Conservation (phyloP, 2,113 vertebrate genomes). For the Pelvicachromis taeniatus region DNA sequence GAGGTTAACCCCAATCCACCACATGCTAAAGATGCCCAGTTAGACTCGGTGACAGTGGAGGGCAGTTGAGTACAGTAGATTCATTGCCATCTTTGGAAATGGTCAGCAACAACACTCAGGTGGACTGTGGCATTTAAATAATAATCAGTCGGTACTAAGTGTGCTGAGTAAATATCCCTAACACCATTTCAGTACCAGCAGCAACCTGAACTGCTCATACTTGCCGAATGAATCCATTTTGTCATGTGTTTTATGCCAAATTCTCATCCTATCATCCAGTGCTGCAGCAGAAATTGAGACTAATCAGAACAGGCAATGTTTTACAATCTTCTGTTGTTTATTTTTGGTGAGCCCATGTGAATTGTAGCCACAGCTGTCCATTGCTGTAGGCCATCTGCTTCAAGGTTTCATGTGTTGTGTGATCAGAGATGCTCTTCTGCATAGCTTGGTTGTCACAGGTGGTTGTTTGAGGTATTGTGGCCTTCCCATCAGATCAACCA, state of each 20-base stretch:
- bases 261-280: not conserved
- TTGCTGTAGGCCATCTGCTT: not conserved
- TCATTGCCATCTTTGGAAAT: not conserved
- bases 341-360: not conserved
- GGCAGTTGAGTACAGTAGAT: not conserved
- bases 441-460: not conserved
- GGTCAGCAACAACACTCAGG: not conserved
- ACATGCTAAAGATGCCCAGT: not conserved
- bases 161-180: not conserved
- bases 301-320: not conserved
- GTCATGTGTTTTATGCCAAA: not conserved
- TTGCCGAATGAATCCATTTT: not conserved
- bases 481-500: not conserved
- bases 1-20: conserved; percentile 49
- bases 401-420: not conserved
- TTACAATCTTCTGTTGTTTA: not conserved
- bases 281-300: not conserved
- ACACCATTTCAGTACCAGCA: not conserved
- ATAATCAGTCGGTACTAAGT: not conserved
- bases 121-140: not conserved
- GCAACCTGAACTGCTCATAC: not conserved
- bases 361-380: not conserved
- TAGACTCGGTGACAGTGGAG: not conserved
- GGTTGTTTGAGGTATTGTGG: not conserved
- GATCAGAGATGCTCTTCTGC: not conserved